phyloP scores from a whole-genome alignment of 2,888 invertebrate species.

The Noctua comes region DNA sequence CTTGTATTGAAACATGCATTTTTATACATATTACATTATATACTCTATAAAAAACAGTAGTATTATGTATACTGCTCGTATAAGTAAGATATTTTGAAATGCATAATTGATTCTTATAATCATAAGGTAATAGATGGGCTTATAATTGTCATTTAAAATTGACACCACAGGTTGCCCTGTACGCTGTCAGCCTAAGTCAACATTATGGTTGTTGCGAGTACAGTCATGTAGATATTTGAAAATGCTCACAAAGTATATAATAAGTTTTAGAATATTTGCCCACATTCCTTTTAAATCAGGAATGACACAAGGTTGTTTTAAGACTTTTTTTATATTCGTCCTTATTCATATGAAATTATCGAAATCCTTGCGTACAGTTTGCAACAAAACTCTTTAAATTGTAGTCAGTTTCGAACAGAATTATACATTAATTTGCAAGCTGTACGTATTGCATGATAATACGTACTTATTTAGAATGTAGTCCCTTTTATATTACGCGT shows the following conservation, averaged over 20 bases:
- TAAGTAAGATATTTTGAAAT: slow-evolving; percentile 17
- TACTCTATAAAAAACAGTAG: slow-evolving; percentile 10
- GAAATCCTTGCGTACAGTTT: slow-evolving; percentile 19
- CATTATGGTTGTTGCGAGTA: neutral
- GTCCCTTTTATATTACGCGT: slow-evolving; percentile 14
- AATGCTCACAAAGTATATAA: slow-evolving; percentile 68
- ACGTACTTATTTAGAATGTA: slow-evolving; percentile 46
- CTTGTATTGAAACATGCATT: slow-evolving; percentile 62
- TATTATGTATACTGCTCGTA: neutral
- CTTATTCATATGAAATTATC: slow-evolving; percentile 47
- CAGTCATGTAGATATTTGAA: slow-evolving; percentile 60
- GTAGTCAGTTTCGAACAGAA: slow-evolving; percentile 22
- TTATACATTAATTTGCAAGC: slow-evolving; percentile 20
- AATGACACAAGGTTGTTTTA: slow-evolving; percentile 60
- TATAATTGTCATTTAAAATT: neutral
- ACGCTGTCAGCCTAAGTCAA: neutral
- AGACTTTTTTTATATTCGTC: slow-evolving; percentile 55
- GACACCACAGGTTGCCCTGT: neutral
- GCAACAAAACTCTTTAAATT: slow-evolving; percentile 12
- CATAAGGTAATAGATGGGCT: neutral
- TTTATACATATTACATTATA: slow-evolving; percentile 44
- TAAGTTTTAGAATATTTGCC: slow-evolving; percentile 64
- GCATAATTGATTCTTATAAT: slow-evolving; percentile 39
- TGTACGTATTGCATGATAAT: slow-evolving; percentile 33
- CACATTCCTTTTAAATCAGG: slow-evolving; percentile 66